Conservation (phyloP, 2,888 invertebrate species). For the Ariolimax columbianus region DNA sequence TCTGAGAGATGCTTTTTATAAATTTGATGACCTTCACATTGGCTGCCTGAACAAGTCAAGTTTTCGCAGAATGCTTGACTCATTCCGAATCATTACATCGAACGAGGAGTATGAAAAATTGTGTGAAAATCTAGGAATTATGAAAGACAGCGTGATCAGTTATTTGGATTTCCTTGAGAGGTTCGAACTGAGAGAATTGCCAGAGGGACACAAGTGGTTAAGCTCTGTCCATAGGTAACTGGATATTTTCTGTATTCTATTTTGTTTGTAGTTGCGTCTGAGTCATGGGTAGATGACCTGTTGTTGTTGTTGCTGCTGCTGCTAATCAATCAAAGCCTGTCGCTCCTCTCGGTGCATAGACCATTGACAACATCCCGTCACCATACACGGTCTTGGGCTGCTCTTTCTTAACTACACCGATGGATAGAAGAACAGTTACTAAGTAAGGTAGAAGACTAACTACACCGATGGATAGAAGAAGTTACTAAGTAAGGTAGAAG, state of each 20-base stretch:
- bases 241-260: not conserved
- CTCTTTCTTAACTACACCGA: too few relatives aligned
- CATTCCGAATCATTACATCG: slow-evolving; percentile 73
- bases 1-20: slow-evolving; percentile 76
- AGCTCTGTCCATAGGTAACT: slow-evolving; percentile 74
- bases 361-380: too few relatives aligned
- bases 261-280: not conserved
- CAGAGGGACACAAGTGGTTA: slow-evolving; percentile 76
- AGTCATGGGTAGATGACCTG: too few relatives aligned
- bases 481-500: too few relatives aligned
- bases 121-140: slow-evolving; percentile 71
- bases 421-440: too few relatives aligned
- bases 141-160: slow-evolving; percentile 64
- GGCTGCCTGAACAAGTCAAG: slow-evolving; percentile 72
- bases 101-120: slow-evolving; percentile 74
- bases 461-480: too few relatives aligned
- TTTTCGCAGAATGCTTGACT: slow-evolving; percentile 74
- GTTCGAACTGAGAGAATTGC: slow-evolving; percentile 75
- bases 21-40: slow-evolving; percentile 75
- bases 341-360: too few relatives aligned
- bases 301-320: too few relatives aligned
- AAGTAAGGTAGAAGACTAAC: too few relatives aligned
- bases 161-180: slow-evolving; percentile 74
- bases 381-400: too few relatives aligned
- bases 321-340: too few relatives aligned